phyloP scores from a whole-genome alignment of 1,140 invertebrate genomes.

The Scaptomyza pallida region DNA sequence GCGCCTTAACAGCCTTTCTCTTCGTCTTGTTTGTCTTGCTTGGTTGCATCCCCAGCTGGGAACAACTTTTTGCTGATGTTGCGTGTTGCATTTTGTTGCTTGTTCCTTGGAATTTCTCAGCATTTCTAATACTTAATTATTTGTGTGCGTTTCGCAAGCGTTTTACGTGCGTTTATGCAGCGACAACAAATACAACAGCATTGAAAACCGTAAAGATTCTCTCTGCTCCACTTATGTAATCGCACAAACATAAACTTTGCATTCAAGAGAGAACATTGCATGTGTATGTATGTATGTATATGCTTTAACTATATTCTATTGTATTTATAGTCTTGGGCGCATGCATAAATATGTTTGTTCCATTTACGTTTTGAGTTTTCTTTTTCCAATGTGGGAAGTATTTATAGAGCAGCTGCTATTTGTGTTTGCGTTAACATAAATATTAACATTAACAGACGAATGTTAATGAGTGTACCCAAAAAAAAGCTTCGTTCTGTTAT shows the following conservation, averaged over 20 bases:
- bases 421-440: no score
- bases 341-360: constrained; percentile 60
- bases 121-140: constrained; percentile 82
- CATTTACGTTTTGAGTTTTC: constrained; percentile 69
- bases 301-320: constrained; percentile 6
- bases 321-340: constrained; percentile 34
- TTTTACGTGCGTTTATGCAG: constrained; percentile 66
- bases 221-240: constrained; percentile 47
- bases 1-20: background rate
- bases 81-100: constrained; percentile 51
- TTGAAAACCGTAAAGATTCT: background rate
- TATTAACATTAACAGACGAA: no score
- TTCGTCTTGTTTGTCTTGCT: background rate
- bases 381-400: no score
- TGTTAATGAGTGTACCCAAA: no score
- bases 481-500: no score
- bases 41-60: constrained; percentile 61
- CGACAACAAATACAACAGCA: constrained; percentile 26
- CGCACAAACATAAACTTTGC: constrained; percentile 7
- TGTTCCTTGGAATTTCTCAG: constrained; percentile 69
- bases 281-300: background rate
- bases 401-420: constrained; percentile 59
- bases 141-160: constrained; percentile 67
- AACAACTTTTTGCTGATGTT: constrained; percentile 62
- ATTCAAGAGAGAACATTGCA: constrained; percentile 49